phyloP scores from a whole-genome alignment of 1,140 invertebrate species.

The Cydia splendana region DNA sequence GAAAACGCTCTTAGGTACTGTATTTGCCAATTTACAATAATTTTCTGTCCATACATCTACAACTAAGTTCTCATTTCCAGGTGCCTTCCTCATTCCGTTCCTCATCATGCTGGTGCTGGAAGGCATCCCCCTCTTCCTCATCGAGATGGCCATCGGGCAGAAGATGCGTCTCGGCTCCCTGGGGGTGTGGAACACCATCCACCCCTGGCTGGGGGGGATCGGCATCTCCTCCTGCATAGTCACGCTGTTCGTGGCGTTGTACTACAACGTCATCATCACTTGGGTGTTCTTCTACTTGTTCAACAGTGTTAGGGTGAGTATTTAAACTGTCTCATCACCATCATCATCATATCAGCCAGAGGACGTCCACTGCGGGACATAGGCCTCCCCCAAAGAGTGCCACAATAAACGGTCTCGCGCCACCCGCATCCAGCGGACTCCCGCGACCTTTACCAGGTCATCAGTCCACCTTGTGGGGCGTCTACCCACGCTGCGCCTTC shows the following conservation, averaged over 20 bases:
- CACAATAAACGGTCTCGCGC: no score
- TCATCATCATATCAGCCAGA: no score
- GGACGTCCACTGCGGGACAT: no score
- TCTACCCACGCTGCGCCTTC: no score
- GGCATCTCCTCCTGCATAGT: slow-evolving; percentile 95
- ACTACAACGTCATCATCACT: slow-evolving; percentile 99
- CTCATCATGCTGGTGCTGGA: slow-evolving; percentile 95
- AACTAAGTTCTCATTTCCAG: slow-evolving; percentile 79
- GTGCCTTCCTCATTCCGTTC: slow-evolving; percentile 98
- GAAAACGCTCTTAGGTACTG: no score
- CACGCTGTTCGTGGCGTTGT: slow-evolving; percentile 94
- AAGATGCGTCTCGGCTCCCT: slow-evolving; percentile 92
- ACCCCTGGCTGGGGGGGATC: slow-evolving; percentile 94
- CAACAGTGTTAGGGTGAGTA: slow-evolving; percentile 90
- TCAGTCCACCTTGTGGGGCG: no score
- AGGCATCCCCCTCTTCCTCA: slow-evolving; percentile 95
- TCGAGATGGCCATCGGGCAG: slow-evolving; percentile 96
- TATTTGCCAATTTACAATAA: no score
- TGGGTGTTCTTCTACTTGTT: slow-evolving; percentile 99
- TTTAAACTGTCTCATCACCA: no score
- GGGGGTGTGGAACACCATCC: slow-evolving; percentile 96
- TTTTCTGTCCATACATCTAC: no score
- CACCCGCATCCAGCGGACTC: no score
- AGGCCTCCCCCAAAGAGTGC: no score
- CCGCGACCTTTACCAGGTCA: no score